Base-by-base conservation (phyloP, 2,888 invertebrate genomes). In the Cryptus armator region DNA sequence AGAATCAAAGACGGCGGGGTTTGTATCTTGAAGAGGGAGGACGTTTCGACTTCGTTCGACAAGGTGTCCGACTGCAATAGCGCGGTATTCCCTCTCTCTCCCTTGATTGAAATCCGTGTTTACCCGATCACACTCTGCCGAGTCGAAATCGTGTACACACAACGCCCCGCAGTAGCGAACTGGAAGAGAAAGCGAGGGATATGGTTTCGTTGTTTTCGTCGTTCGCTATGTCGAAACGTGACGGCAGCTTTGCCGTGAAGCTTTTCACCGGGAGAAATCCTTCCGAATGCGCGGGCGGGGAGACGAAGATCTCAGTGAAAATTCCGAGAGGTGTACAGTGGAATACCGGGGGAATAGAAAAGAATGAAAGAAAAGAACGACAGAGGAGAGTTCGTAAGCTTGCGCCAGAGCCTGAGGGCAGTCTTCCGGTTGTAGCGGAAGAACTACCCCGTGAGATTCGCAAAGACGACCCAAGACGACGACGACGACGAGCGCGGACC, bases 31-130 rank as follows among this genome's bases (percentile, higher is more conserved):
- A 84, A 62, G 59, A 83, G 44, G 46, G 67, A 24, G 16, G 53
- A 24, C 59, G 44, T 51, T 29, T 12, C 51, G 10, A 19, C 44
- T 72, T 59, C 29, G 56, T 16, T 46, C 16, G 9, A 62, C 12
- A 12, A 10, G 48, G 64, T 32, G 10, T 64, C 19, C 24, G 29
- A 32, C 64, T 12, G 46, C 62, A 48, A 44, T 43, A 59, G 59
- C 24, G 76, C 24, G 76, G 43, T 43, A 9, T 76, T 75, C 78
- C 12, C 75, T 81, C 66, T 81, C 75, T 29, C 43, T 66, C 71
- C 56, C 46, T 74, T 79, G 84, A 85, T 85, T 85, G 84, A 81
- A 85, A 85, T 79, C 84, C 81, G 66, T 85, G 84, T 85, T 85
- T 81, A 79, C 84, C 78, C 84, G 81, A 85, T 85, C 78, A 75